These are phyloP conservation scores for Nasonia longicornis DNA, from an alignment of 1,140 invertebrate genomes.

Conservation along the genomic window DNA sequence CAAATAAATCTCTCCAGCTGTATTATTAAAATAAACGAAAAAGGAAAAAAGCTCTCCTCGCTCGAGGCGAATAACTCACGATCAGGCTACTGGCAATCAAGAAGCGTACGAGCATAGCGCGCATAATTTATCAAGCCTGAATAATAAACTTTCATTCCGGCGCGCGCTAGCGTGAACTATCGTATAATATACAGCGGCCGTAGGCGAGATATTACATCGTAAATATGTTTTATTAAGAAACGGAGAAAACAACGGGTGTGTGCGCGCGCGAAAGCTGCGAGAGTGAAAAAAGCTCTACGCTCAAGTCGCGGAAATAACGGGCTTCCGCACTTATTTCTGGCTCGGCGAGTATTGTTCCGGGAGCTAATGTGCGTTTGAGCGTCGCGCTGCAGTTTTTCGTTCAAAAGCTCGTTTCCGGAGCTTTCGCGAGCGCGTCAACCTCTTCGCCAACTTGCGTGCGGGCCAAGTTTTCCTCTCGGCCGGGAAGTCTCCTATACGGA, in stretches of 20 bases:
- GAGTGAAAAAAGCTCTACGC: not conserved
- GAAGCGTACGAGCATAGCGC: not conserved
- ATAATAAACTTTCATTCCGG: not conserved
- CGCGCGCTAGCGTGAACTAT: not conserved
- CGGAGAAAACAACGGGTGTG: not conserved
- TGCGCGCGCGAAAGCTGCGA: not conserved
- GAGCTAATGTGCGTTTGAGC: constrained; percentile 21
- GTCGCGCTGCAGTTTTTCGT: not conserved
- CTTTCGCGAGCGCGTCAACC: not conserved
- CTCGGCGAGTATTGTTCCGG: not conserved
- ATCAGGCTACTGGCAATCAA: not conserved
- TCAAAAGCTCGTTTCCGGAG: constrained; percentile 17
- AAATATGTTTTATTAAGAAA: constrained; percentile 34
- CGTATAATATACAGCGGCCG: not conserved
- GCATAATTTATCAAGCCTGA: not conserved
- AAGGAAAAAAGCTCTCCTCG: not conserved
- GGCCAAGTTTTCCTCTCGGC: no score
- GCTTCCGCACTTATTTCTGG: constrained; percentile 12
- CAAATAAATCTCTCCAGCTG: not conserved
- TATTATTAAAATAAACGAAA: not conserved
- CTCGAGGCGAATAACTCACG: not conserved
- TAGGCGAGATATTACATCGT: constrained; percentile 21
- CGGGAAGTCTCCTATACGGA: not conserved
- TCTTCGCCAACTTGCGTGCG: not conserved
- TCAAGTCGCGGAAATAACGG: constrained; percentile 2